phyloP scores from a whole-genome alignment of 1,140 invertebrate genomes.

The Megalopta genalis region DNA sequence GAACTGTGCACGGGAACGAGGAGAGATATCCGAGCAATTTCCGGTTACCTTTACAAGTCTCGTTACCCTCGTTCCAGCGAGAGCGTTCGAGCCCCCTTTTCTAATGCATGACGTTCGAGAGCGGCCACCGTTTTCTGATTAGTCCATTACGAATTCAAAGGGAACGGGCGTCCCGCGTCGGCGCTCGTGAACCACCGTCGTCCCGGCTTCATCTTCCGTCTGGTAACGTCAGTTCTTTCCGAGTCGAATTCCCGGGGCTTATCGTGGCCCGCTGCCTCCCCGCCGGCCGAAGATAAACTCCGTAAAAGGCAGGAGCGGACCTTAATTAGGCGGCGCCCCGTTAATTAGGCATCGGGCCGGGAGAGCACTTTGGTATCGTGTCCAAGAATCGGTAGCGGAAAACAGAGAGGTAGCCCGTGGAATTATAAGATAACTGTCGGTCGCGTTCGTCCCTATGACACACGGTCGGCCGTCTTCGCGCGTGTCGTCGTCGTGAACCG shows the following conservation, averaged over 20 bases:
- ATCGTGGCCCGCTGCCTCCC: constrained; percentile 27
- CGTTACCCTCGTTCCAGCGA: neutral
- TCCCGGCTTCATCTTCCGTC: constrained; percentile 25
- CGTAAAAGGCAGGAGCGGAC: constrained; percentile 36
- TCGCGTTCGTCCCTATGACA: neutral
- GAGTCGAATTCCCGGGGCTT: constrained; percentile 32
- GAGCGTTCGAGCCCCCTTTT: neutral
- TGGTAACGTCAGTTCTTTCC: constrained; percentile 31
- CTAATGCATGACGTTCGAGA: constrained; percentile 34
- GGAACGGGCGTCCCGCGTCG: neutral
- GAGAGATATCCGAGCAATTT: constrained; percentile 4
- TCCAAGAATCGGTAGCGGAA: constrained; percentile 22
- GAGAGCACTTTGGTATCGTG: constrained; percentile 13
- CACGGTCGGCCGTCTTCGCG: neutral
- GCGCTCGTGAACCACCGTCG: constrained; percentile 12
- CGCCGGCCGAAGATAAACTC: constrained; percentile 44
- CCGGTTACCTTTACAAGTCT: constrained; percentile 30
- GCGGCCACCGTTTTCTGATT: constrained; percentile 40
- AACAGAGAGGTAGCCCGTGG: neutral
- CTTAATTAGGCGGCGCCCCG: constrained; percentile 51
- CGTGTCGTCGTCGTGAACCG: neutral
- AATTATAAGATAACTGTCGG: constrained; percentile 34
- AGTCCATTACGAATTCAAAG: constrained; percentile 55
- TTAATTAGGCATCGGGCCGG: constrained; percentile 48
- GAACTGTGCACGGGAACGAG: neutral